Base-by-base conservation (phyloP, 92 coral and sea anemone species). In the Phenganax marumi region DNA sequence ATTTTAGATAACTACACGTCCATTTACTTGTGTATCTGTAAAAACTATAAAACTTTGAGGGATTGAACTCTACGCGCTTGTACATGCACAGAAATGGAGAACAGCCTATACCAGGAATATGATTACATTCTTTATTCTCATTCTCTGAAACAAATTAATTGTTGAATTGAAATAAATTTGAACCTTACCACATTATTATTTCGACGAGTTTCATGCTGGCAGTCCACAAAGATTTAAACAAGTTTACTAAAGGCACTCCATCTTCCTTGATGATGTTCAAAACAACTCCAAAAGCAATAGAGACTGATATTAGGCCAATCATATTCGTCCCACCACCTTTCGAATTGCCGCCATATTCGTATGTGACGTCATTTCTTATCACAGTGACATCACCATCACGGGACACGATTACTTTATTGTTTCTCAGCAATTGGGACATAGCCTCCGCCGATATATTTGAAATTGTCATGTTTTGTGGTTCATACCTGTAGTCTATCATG, bases 151-250 rank as follows among this genome's bases (percentile, higher is more conserved):
- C 43, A 33, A 33, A 2, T 33, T 33, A 56, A 56, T 14, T 56
- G 63, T 56, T 14, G 17, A 21, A 56, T 56, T 21, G 63, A 8
- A 56, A 56, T 14, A 19, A 12, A 21, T 12, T 25, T 68, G 17
- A 33, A 1, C 56, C 81, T 52, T 77, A 58, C 81, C 81, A 77
- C 81, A 77, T 77, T 9, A 77, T 77, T n/a, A 77, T 77, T 33
- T 77, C 53, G 8, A 77, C 81, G 23, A 77, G 70, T 47, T 77
- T 77, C 81, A 77, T 77, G 43, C 53, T 77, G 26, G 81, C 70
- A 60, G 26, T 57, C 81, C 81, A 77, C 58, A 77, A 77, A n/a
- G 81, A 77, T 33, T 33, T 77, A 39, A 77, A 77, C 61, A 77
- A 39, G 18, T 47, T 60, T 8, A 77, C 81, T 33, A 77, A 60